Conservation (phyloP, 2,113 vertebrate genomes). For the Phainopepla nitens region DNA sequence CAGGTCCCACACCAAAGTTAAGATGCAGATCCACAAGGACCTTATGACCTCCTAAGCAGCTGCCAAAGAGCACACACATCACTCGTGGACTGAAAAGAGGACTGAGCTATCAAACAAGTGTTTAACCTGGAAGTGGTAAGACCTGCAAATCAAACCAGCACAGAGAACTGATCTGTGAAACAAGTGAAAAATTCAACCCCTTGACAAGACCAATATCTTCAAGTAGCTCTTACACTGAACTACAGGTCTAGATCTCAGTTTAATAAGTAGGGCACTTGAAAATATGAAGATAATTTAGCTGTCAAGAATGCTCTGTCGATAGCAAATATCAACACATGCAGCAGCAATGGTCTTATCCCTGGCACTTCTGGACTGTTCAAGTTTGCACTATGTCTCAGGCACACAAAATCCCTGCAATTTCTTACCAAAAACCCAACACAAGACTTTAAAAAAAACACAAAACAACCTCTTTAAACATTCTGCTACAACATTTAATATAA, state of each 20-base stretch:
- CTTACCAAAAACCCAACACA: background rate
- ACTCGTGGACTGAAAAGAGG: background rate
- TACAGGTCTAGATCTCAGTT: background rate
- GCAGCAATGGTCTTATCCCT: background rate
- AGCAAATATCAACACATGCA: background rate
- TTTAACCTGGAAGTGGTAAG: background rate
- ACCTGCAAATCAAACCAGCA: background rate
- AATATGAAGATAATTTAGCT: background rate
- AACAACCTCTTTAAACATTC: background rate
- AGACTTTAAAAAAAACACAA: background rate
- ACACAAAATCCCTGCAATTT: background rate
- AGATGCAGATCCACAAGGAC: background rate
- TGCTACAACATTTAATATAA: background rate
- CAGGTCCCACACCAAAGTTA: slow-evolving; percentile 5
- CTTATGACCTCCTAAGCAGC: background rate
- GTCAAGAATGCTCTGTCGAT: background rate
- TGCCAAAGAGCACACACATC: background rate
- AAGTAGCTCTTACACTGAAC: background rate
- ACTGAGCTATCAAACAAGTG: background rate
- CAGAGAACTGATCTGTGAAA: background rate
- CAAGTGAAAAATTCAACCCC: background rate
- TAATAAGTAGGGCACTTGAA: background rate
- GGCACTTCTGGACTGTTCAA: background rate
- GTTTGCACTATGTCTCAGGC: background rate
- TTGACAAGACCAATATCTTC: background rate